These are phyloP conservation scores for Stigmatopora argus DNA, from an alignment of 2,113 vertebrate species.

Conservation along the genomic window DNA sequence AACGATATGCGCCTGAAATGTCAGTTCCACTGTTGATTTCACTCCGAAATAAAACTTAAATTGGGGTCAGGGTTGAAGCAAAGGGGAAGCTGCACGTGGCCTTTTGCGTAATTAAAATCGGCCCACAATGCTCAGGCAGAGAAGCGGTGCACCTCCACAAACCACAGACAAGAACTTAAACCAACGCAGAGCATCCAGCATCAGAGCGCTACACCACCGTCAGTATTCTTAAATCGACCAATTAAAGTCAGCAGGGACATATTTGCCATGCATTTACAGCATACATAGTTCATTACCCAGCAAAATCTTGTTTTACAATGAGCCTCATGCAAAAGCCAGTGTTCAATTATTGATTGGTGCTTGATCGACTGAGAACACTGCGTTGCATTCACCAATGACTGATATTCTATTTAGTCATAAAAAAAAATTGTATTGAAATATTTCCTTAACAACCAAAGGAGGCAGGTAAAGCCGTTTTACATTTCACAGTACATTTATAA, in stretches of 20 bases:
- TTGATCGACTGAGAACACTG: background rate
- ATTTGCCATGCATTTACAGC: background rate
- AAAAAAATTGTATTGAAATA: background rate
- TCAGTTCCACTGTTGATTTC: conserved; percentile 27
- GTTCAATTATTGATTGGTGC: background rate
- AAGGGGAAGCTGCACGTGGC: conserved; percentile 30
- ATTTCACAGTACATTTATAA: no score
- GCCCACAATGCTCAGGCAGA: conserved; percentile 58
- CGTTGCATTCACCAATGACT: background rate
- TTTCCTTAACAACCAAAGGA: background rate
- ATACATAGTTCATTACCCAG: conserved; percentile 9
- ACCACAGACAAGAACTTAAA: conserved; percentile 35
- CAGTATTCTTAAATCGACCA: conserved; percentile 12
- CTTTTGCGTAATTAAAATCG: conserved; percentile 41
- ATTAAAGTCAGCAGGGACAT: conserved; percentile 11
- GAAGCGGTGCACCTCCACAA: conserved; percentile 48
- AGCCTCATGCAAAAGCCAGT: conserved; percentile 47
- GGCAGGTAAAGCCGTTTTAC: background rate
- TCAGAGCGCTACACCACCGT: background rate
- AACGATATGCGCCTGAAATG: conserved; percentile 29
- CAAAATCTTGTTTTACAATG: conserved; percentile 20
- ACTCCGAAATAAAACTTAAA: conserved; percentile 41
- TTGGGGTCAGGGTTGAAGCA: conserved; percentile 41
- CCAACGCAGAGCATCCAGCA: conserved; percentile 35
- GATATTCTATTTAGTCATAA: background rate